These are phyloP conservation scores for Leptatherina wallacei DNA, from an alignment of 2,797 vertebrate species.

Conservation along the genomic window DNA sequence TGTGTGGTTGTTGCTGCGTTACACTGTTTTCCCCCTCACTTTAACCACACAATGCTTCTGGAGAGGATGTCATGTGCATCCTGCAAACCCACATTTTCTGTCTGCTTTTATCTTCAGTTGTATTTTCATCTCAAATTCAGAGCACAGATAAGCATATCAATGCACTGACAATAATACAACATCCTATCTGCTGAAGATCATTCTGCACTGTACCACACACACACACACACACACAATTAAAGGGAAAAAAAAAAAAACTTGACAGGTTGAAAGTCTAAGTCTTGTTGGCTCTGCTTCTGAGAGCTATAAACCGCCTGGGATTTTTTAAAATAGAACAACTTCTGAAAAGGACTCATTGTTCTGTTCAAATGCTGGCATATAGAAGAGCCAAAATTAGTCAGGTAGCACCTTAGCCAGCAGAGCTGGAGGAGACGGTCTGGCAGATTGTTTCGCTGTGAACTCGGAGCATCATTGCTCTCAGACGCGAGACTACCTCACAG, in stretches of 20 bases:
- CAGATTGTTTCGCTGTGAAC: slow-evolving; percentile 50
- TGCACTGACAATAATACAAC: slow-evolving; percentile 33
- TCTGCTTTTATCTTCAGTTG: slow-evolving; percentile 51
- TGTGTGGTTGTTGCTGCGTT: slow-evolving; percentile 14
- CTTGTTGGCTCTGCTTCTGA: slow-evolving; percentile 59
- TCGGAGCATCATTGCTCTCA: slow-evolving; percentile 38
- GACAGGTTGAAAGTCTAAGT: slow-evolving; percentile 67
- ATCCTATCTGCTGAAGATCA: slow-evolving; percentile 15
- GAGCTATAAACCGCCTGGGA: slow-evolving; percentile 69
- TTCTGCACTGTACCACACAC: slow-evolving; percentile 14
- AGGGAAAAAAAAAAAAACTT: slow-evolving; percentile 34
- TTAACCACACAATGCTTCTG: slow-evolving; percentile 18
- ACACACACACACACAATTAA: slow-evolving; percentile 32
- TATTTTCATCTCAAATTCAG: slow-evolving; percentile 34
- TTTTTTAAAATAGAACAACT: slow-evolving; percentile 73
- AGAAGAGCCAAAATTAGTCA: slow-evolving; percentile 72
- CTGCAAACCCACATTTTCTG: slow-evolving; percentile 27
- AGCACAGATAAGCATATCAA: slow-evolving; percentile 32
- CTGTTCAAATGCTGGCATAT: slow-evolving; percentile 46
- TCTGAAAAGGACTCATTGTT: slow-evolving; percentile 76
- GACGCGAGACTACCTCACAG: slow-evolving; percentile 35
- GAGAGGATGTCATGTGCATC: slow-evolving; percentile 32
- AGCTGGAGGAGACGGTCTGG: slow-evolving; percentile 49
- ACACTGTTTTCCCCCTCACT: slow-evolving; percentile 22
- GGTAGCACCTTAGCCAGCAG: slow-evolving; percentile 59